These are phyloP conservation scores for Oncorhynchus clarkii DNA, from an alignment of 2,113 vertebrate species.

Conservation along the genomic window DNA sequence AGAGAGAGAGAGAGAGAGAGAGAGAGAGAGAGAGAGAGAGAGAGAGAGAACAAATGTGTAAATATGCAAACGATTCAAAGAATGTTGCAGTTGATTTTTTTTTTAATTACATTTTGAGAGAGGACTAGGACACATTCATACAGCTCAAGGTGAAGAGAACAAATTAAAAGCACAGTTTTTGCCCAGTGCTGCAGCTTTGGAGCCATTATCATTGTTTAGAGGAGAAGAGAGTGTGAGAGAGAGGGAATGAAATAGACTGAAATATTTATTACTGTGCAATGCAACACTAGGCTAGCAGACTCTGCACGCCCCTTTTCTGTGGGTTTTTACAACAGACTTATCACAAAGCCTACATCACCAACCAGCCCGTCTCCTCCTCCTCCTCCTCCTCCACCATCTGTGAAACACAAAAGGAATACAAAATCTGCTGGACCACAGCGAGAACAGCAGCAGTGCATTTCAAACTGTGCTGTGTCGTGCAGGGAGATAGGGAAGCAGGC, in stretches of 20 bases:
- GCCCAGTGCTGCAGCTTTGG: background rate
- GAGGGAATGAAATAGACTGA: constrained; percentile 6
- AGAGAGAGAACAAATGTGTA: no score
- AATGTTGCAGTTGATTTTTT: background rate
- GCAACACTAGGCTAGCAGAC: background rate
- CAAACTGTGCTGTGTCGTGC: constrained; percentile 8
- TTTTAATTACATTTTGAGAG: background rate
- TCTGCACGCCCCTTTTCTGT: background rate
- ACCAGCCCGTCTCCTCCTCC: constrained; percentile 21
- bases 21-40: no score
- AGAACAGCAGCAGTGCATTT: background rate
- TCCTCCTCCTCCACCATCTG: constrained; percentile 11
- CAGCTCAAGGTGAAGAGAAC: background rate
- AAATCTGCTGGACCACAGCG: constrained; percentile 10
- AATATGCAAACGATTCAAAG: background rate
- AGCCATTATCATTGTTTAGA: constrained; percentile 6
- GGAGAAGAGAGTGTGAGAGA: constrained; percentile 7
- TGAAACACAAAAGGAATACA: constrained; percentile 12
- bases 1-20: no score
- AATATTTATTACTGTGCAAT: constrained; percentile 32
- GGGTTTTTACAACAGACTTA: background rate
- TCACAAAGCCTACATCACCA: background rate
- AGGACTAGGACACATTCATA: background rate
- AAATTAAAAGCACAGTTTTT: background rate
- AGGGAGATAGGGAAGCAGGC: background rate